Evolutionary conservation across 2,113 vertebrate genomes (phyloP), one percentile per base, ranked within the genome.

Genomic region (Erpornis zantholeuca): DNA sequence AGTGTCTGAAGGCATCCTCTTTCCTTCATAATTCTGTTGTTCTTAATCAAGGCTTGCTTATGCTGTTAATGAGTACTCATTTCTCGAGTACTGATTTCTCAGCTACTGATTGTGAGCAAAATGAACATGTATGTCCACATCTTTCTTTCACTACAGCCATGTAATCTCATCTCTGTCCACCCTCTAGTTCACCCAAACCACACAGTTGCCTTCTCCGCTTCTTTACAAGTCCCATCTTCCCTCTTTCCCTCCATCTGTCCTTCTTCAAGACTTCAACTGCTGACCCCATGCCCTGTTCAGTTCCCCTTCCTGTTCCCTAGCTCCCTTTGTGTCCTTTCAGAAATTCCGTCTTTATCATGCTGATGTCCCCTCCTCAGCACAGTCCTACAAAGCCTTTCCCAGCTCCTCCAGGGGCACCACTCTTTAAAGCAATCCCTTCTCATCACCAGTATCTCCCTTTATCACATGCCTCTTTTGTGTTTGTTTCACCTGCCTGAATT

Each of bases 251-350:
- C 71, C 69, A 88, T 86, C 68, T 86, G 60, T 77, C 47, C 77
- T 75, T 86, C 76, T 82, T 87, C 78, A 90, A 72, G 66, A 82
- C 28, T 76, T 82, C 44, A 80, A 40, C 52, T 57, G 82, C 82
- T 95, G 90, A 95, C 82, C 71, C 70, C 54, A 35, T 50, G 79
- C 53, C 80, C 69, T 0, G 8, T 73, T 87, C 90, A 50, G 54
- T 81, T 94, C 44, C 82, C 87, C 44, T 95, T 91, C 84, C 63
- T 53, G 31, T 53, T 93, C 90, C 61, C 61, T 49, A 61, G 52
- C 36, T 82, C 66, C 84, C 56, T 92, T 96, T 92, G 85, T 90
- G 85, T 90, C 54, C 76, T 96, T 93, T 90, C 94, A 91, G 93
- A 54, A 73, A 68, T 65, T 88, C 61, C 33, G 71, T 47, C 91